A percentile compares a stretch with the other conserved stretches of the same genome.
These are phyloP conservation scores for Orbicella faveolata DNA, from an alignment of 64 coral and sea anemone species.

Conservation along the genomic window DNA sequence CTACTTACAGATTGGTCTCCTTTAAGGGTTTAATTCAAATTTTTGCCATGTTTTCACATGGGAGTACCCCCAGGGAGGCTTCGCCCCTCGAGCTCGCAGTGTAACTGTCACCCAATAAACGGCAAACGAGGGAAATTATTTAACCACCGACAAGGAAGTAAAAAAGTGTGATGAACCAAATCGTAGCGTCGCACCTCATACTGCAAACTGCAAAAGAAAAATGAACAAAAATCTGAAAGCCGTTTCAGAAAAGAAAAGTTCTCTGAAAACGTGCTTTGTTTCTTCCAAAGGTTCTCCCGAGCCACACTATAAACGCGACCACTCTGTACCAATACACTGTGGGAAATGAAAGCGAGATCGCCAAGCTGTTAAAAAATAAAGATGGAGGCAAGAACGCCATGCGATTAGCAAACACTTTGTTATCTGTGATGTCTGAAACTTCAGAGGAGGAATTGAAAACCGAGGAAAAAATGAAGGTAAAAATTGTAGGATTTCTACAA, in stretches of 20 bases:
- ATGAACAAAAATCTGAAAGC: too few species aligned
- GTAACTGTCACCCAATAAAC: too few species aligned
- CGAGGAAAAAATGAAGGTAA: constrained; percentile 74
- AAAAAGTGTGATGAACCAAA: too few species aligned
- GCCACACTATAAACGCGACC: not conserved
- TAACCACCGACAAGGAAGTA: too few species aligned
- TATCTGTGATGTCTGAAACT: constrained; percentile 69
- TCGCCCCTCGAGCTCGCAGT: too few species aligned
- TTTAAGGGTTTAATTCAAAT: too few species aligned
- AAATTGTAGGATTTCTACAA: not conserved
- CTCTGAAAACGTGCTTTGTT: not conserved
- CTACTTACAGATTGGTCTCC: too few species aligned
- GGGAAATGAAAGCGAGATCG: constrained; percentile 66
- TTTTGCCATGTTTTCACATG: too few species aligned
- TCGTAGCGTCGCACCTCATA: too few species aligned
- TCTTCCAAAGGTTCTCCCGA: not conserved
- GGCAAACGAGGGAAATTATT: too few species aligned
- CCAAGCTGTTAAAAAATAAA: constrained; percentile 46
- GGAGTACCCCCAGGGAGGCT: too few species aligned
- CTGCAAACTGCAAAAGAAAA: too few species aligned
- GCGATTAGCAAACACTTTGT: constrained; percentile 67
- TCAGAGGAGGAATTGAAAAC: constrained; percentile 11
- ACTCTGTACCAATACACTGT: constrained; percentile 63
- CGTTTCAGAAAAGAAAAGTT: not conserved
- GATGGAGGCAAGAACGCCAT: constrained; percentile 72